These are phyloP conservation scores for Cheirogaleus medius DNA, from an alignment of 2,113 vertebrate genomes.

Conservation along the genomic window DNA sequence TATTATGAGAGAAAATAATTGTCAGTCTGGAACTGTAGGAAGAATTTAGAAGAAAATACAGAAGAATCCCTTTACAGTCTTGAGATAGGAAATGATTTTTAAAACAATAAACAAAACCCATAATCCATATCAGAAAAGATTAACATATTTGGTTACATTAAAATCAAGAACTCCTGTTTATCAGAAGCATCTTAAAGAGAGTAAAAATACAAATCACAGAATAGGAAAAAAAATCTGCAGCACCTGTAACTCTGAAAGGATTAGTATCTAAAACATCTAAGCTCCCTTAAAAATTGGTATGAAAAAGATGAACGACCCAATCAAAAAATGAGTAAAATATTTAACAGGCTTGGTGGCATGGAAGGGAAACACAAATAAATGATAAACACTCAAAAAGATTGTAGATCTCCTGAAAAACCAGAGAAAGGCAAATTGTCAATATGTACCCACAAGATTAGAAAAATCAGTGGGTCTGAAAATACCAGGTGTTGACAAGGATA, in stretches of 20 bases:
- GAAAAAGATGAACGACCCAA: background rate
- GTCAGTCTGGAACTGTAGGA: background rate
- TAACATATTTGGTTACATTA: background rate
- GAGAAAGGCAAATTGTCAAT: background rate
- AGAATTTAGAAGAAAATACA: background rate
- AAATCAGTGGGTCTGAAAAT: background rate
- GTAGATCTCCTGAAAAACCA: background rate
- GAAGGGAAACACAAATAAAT: background rate
- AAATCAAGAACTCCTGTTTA: background rate
- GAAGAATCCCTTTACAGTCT: background rate
- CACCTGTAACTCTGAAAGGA: background rate
- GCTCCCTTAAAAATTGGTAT: background rate
- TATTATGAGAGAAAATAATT: background rate
- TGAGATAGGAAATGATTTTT: background rate
- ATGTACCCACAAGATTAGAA: background rate
- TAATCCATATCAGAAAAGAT: background rate
- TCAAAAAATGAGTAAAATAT: background rate
- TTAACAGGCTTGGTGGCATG: background rate
- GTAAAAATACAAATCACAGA: background rate
- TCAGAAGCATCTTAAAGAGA: background rate
- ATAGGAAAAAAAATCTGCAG: background rate
- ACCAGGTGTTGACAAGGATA: background rate
- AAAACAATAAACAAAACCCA: background rate
- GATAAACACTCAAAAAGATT: background rate
- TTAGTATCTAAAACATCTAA: background rate